phyloP scores from a whole-genome alignment of 2,888 invertebrate genomes.

The Yponomeuta plumbellus region DNA sequence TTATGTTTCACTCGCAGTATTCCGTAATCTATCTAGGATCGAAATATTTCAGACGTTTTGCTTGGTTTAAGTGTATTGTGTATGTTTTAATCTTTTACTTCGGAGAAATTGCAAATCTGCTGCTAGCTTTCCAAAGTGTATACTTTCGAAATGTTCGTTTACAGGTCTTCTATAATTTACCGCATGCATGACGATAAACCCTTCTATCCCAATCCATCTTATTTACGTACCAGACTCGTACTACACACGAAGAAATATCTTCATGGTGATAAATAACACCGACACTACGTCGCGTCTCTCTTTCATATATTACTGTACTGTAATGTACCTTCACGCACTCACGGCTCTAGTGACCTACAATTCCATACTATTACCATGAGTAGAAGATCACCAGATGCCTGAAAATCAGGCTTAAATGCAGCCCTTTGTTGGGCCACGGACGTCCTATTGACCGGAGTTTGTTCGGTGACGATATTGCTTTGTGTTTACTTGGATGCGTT shows the following conservation, averaged over 20 bases:
- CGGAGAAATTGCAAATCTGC: too few species aligned
- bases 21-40: too few species aligned
- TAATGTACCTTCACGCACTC: constrained; percentile 22
- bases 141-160: too few species aligned
- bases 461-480: background rate
- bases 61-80: too few species aligned
- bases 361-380: background rate
- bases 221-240: background rate
- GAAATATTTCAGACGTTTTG: too few species aligned
- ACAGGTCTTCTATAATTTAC: too few species aligned
- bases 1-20: too few species aligned
- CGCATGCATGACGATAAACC: background rate
- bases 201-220: background rate
- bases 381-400: background rate
- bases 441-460: background rate
- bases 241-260: constrained; percentile 28
- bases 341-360: background rate
- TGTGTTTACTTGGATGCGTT: background rate
- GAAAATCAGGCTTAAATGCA: background rate
- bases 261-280: constrained; percentile 20
- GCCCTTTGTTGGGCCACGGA: background rate
- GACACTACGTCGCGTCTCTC: constrained; percentile 24
- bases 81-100: too few species aligned
- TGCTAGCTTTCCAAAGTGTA: too few species aligned
- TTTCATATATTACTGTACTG: constrained; percentile 32